Evolutionary conservation across 2,888 invertebrate species (phyloP), one percentile per base, ranked within the genome.

Genomic region (Bombylius discolor): DNA sequence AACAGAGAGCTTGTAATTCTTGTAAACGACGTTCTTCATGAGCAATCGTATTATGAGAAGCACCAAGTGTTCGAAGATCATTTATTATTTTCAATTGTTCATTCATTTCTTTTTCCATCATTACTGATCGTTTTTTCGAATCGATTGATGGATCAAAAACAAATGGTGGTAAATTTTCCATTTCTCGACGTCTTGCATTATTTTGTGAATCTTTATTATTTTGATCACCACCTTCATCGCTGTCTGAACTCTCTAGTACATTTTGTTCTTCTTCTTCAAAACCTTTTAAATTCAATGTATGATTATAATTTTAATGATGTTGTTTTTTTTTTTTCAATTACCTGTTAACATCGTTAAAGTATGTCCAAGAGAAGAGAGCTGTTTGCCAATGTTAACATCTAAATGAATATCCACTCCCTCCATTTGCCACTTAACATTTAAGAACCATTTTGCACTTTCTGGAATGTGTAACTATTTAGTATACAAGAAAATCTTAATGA

Each of bases 381-480:
- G 91, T 71, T 97, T 95, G 53, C 98, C 98, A 48, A 99, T 93
- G 70, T 89, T 93, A 1, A 94, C 91, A 73, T 97, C 96, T 56
- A 97, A 76, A 71, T 97, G 94, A 62, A 97, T 94, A 68, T 96
- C 96, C 9, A 97, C 94, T 52, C 99, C 99, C 72, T 97, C 93
- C 99, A 99, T 99, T 76, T 97, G 90, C 95, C 98, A 98, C 61
- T 93, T 89, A 1, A 99, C 95, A 74, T 97, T 97, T 57, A 99
- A 77, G 67, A 97, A 84, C 98, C 98, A 99, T 70, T 98, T 97
- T 5, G 98, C 97, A 73, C 96, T 92, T 71, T 91, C 91, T 82
- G 12, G 32, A 13, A 33, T 31, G 5, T 36, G 34, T 52, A 55
- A 52, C 39, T 50, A 9, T 42, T 31, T 47, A 14, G 4, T n/a